Evolutionary conservation across 1,140 invertebrate species (phyloP).

Genomic region (Conus betulinus): DNA sequence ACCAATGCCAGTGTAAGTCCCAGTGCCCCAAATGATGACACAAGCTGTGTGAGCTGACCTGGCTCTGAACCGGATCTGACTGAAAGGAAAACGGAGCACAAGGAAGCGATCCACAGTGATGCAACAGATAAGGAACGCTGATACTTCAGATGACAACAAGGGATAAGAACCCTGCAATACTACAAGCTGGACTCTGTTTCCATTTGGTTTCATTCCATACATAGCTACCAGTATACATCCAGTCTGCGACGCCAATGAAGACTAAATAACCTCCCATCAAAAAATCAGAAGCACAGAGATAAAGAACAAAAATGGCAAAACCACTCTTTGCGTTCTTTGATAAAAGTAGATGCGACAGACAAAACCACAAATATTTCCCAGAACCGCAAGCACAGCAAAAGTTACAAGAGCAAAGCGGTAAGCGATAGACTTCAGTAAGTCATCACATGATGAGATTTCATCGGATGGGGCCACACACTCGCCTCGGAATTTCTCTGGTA

Average conservation of each 20-base stretch:
- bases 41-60: constrained; percentile 28
- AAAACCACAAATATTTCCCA: constrained; percentile 52
- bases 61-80: constrained; percentile 30
- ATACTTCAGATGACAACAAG: constrained; percentile 58
- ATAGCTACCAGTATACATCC: constrained; percentile 57
- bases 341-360: constrained; percentile 32
- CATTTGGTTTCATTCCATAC: constrained; percentile 51
- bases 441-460: background rate
- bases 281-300: constrained; percentile 59
- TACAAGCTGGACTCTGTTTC: constrained; percentile 52
- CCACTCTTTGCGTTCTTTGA: constrained; percentile 36
- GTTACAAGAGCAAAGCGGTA: constrained; percentile 47
- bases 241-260: constrained; percentile 62
- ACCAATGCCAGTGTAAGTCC: constrained; percentile 35
- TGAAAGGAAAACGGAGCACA: constrained; percentile 61
- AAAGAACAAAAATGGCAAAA: constrained; percentile 48
- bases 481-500: constrained; percentile 38
- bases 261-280: constrained; percentile 66
- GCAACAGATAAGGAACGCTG: constrained; percentile 55
- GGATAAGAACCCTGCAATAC: constrained; percentile 58
- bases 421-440: constrained; percentile 40
- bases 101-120: constrained; percentile 55
- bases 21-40: constrained; percentile 37
- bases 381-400: constrained; percentile 39
- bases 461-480: constrained; percentile 11